phyloP scores from a whole-genome alignment of 2,113 vertebrate species.

The Chiloscyllium plagiosum region DNA sequence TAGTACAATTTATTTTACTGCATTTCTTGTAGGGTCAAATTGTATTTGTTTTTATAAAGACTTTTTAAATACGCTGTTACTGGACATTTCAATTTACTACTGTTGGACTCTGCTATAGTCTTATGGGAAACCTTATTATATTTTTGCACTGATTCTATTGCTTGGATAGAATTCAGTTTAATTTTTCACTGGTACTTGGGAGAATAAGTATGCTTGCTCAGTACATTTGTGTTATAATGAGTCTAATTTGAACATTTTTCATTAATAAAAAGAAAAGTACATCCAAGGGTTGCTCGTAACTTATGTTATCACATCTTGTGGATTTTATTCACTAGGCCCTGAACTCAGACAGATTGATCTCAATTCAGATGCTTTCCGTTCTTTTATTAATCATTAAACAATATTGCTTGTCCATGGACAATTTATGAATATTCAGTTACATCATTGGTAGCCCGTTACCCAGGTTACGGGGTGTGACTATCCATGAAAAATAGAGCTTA shows the following conservation, averaged over 20 bases:
- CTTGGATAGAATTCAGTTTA: constrained; percentile 31
- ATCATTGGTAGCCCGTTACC: neutral
- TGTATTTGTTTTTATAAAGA: constrained; percentile 38
- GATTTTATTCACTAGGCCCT: neutral
- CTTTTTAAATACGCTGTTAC: constrained; percentile 34
- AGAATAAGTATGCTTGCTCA: constrained; percentile 4
- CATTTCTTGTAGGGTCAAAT: constrained; percentile 21
- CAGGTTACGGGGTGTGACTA: neutral
- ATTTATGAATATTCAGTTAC: neutral
- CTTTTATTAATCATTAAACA: neutral
- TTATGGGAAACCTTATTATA: constrained; percentile 25
- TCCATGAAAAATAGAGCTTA: neutral
- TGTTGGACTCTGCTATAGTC: constrained; percentile 5
- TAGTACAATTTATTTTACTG: constrained; percentile 34
- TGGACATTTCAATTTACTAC: constrained; percentile 31
- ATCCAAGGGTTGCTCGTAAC: neutral
- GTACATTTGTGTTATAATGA: constrained; percentile 25
- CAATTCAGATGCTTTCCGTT: neutral
- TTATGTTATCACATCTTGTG: neutral
- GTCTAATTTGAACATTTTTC: constrained; percentile 23
- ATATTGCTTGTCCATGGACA: neutral
- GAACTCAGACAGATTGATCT: neutral
- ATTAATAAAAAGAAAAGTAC: constrained; percentile 37
- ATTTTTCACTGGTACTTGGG: constrained; percentile 32
- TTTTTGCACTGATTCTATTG: constrained; percentile 34